These are phyloP conservation scores for Prunella himalayana DNA, from an alignment of 2,113 vertebrate species.

Conservation along the genomic window DNA sequence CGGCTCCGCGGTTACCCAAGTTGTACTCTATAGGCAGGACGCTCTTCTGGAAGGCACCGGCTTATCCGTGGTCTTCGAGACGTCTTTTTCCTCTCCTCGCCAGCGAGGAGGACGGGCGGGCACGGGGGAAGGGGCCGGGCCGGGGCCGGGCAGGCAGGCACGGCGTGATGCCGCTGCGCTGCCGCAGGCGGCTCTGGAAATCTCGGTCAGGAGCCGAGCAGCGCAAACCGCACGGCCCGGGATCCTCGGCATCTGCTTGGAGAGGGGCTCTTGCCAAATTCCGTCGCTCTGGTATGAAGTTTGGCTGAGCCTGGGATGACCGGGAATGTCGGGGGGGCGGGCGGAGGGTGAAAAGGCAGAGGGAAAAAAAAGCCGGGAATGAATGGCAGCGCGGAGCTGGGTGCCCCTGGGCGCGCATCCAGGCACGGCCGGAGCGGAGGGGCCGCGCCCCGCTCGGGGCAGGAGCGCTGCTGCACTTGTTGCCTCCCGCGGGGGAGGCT, in stretches of 20 bases:
- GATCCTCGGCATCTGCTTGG: neutral
- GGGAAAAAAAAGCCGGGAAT: neutral
- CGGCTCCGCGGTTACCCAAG: neutral
- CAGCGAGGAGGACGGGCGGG: neutral
- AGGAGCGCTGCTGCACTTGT: neutral
- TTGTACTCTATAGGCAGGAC: neutral
- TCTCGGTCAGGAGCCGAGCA: neutral
- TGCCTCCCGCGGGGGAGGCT: neutral
- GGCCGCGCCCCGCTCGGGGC: neutral
- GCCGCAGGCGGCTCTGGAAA: neutral
- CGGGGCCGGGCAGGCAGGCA: neutral
- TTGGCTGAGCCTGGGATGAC: neutral
- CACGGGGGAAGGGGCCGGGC: neutral
- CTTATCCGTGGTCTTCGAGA: neutral
- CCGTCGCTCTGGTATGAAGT: constrained; percentile 11
- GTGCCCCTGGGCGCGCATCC: neutral
- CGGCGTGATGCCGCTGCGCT: neutral
- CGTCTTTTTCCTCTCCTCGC: neutral
- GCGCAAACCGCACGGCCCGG: neutral
- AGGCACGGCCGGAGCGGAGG: neutral
- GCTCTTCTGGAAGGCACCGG: neutral
- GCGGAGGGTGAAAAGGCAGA: neutral
- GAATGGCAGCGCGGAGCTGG: neutral
- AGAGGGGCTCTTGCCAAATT: neutral
- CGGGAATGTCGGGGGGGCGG: neutral